phyloP scores from a whole-genome alignment of 1,140 invertebrate genomes.

The Carcinoscorpius rotundicauda region DNA sequence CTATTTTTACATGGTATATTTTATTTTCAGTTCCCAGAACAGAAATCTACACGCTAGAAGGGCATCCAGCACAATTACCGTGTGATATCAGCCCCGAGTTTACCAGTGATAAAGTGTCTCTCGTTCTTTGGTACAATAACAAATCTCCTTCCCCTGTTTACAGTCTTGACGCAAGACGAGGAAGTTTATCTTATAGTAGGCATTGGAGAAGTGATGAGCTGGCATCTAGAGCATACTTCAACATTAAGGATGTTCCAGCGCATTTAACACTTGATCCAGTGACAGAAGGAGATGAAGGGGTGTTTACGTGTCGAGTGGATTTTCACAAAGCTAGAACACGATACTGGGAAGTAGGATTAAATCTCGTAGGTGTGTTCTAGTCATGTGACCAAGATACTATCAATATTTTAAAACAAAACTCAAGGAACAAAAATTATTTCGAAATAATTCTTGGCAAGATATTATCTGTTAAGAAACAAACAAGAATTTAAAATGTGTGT shows the following conservation, averaged over 20 bases:
- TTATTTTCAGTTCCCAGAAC: too few species aligned
- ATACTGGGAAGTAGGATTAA: slow-evolving; percentile 69
- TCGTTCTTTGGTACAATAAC: slow-evolving; percentile 75
- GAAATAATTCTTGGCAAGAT: too few species aligned
- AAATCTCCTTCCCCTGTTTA: slow-evolving; percentile 61
- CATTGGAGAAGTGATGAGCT: slow-evolving; percentile 7
- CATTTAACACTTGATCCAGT: slow-evolving; percentile 10
- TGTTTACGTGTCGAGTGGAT: slow-evolving; percentile 75
- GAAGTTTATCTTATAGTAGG: slow-evolving; percentile 7
- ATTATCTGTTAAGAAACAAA: too few species aligned
- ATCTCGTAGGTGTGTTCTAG: slow-evolving; percentile 58
- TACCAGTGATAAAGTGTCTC: slow-evolving; percentile 53
- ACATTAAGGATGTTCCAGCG: slow-evolving; percentile 6
- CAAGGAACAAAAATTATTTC: too few species aligned
- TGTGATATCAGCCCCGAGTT: slow-evolving; percentile 61
- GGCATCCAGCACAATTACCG: slow-evolving; percentile 55
- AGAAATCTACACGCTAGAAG: slow-evolving; percentile 24
- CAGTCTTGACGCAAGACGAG: slow-evolving; percentile 22
- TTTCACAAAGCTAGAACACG: slow-evolving; percentile 71
- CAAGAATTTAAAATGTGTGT: too few species aligned
- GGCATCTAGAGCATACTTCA: slow-evolving; percentile 11
- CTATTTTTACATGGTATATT: too few species aligned
- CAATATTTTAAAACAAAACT: too few species aligned
- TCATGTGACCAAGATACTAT: too few species aligned
- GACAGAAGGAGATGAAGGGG: slow-evolving; percentile 47